phyloP scores from a whole-genome alignment of 2,888 invertebrate genomes.

The Calephelis perditalis region DNA sequence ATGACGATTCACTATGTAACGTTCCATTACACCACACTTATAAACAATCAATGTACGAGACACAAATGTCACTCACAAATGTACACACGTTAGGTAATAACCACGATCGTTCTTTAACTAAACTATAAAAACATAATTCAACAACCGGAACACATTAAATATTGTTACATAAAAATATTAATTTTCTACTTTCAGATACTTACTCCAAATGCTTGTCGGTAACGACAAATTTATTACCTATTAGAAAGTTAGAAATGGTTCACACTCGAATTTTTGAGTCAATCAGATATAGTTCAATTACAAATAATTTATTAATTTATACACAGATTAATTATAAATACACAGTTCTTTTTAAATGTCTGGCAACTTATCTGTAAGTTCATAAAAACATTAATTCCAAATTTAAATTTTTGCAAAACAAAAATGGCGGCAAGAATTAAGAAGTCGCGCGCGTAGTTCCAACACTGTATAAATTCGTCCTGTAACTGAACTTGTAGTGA shows the following conservation, averaged over 20 bases:
- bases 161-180: constrained; percentile 11
- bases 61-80: constrained; percentile 20
- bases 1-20: constrained; percentile 59
- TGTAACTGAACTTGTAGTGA: constrained; percentile 45
- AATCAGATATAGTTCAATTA: no score
- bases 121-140: constrained; percentile 19
- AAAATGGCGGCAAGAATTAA: constrained; percentile 42
- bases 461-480: constrained; percentile 41
- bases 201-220: background rate
- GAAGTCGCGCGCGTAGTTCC: constrained; percentile 32
- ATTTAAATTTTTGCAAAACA: constrained; percentile 47
- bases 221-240: constrained; percentile 5
- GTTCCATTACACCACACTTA: constrained; percentile 51
- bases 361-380: no score
- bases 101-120: constrained; percentile 46
- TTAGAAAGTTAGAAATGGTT: constrained; percentile 7
- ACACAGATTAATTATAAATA: no score
- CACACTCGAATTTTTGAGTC: background rate
- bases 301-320: no score
- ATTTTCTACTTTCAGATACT: constrained; percentile 13
- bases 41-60: constrained; percentile 39
- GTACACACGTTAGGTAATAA: constrained; percentile 45
- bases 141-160: constrained; percentile 17
- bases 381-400: constrained; percentile 6
- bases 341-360: no score